Conservation (phyloP, 2,888 invertebrate genomes). For the Caenorhabditis panamensis region DNA sequence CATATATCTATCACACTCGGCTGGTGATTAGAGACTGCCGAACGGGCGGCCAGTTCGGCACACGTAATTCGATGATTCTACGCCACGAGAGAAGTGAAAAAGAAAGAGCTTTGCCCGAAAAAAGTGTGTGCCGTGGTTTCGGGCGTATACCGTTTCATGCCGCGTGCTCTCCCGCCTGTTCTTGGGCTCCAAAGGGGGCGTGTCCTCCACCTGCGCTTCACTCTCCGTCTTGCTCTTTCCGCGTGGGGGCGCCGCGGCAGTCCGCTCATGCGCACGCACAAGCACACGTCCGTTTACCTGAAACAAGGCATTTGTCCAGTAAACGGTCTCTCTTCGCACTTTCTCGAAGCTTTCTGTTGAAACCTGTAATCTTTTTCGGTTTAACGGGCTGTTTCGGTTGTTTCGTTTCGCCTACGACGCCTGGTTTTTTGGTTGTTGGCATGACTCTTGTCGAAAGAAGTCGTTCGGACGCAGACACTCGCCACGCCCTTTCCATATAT, state of each 20-base stretch:
- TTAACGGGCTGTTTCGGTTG: conserved; percentile 21
- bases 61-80: conserved; percentile 49
- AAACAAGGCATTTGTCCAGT: conserved; percentile 33
- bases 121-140: conserved; percentile 38
- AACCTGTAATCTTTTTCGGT: conserved; percentile 52
- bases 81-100: conserved; percentile 4
- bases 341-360: conserved; percentile 29
- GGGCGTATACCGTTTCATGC: conserved; percentile 47
- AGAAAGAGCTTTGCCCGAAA: conserved; percentile 23
- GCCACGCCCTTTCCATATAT: conserved; percentile 6
- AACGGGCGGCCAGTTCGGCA: conserved; percentile 23
- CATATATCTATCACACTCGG: conserved; percentile 50
- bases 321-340: conserved; percentile 14
- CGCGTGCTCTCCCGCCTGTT: conserved; percentile 8
- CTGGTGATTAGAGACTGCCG: conserved; percentile 16
- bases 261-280: conserved; percentile 24
- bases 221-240: conserved; percentile 10
- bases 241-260: background rate
- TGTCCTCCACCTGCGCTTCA: conserved; percentile 12
- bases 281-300: conserved; percentile 11
- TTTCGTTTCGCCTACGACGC: conserved; percentile 12
- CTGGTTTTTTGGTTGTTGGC: conserved; percentile 8
- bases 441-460: background rate
- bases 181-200: conserved; percentile 29
- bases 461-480: too few species aligned